phyloP scores from a whole-genome alignment of 2,797 vertebrate species.

The Arrhamphus sclerolepis region DNA sequence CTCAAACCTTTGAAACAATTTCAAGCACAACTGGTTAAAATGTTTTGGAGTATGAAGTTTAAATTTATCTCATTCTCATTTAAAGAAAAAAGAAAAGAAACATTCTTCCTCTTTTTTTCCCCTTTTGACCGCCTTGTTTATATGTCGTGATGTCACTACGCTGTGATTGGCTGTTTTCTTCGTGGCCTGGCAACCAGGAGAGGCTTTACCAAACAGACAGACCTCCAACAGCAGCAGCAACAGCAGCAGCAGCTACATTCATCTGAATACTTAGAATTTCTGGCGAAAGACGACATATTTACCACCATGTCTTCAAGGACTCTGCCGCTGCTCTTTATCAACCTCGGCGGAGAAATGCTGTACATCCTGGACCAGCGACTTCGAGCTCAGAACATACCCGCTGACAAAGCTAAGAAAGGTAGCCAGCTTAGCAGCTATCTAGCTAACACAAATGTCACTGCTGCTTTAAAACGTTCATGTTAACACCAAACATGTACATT shows the following conservation, averaged over 20 bases:
- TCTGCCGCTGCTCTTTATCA: slow-evolving; percentile 94
- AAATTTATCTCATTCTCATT: no score
- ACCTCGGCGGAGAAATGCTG: slow-evolving; percentile 98
- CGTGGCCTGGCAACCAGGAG: slow-evolving; percentile 85
- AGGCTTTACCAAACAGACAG: slow-evolving; percentile 63
- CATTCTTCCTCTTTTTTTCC: no score
- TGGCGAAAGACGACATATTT: not conserved
- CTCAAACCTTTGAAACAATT: no score
- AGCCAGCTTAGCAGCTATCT: slow-evolving; percentile 57
- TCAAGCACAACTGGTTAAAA: no score
- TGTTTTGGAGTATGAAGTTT: no score
- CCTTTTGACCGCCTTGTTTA: not conserved
- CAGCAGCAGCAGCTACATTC: slow-evolving; percentile 39
- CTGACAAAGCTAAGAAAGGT: slow-evolving; percentile 97
- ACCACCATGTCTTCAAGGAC: slow-evolving; percentile 86
- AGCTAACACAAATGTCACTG: slow-evolving; percentile 37
- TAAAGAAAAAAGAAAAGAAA: no score
- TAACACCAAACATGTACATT: not conserved
- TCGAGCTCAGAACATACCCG: slow-evolving; percentile 93
- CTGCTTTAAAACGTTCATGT: slow-evolving; percentile 4
- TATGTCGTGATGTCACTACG: slow-evolving; percentile 7
- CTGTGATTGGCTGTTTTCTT: slow-evolving; percentile 70
- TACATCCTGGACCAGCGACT: slow-evolving; percentile 98
- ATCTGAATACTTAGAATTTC: not conserved
- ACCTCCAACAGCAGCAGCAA: not conserved